Conservation (phyloP, 2,888 invertebrate species). For the Pammene aurita region DNA sequence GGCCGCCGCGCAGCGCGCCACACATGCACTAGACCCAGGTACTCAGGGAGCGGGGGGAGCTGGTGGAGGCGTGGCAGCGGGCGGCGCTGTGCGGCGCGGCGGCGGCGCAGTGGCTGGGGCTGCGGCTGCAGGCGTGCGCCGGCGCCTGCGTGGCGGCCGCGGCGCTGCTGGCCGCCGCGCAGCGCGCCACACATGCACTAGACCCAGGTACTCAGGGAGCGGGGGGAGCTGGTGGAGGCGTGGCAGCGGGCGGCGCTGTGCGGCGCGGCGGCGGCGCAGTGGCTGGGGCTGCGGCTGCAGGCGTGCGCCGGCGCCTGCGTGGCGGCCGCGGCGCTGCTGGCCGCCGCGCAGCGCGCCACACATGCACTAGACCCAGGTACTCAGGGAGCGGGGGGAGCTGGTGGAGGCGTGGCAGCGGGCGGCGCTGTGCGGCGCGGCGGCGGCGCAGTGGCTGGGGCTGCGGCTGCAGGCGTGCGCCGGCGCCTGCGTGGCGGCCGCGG, state of each 20-base stretch:
- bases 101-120: conserved; percentile 93
- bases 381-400: too few relatives aligned
- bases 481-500: too few relatives aligned
- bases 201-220: background rate
- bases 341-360: background rate
- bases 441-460: conserved; percentile 44
- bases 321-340: background rate
- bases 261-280: conserved; percentile 91
- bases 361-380: conserved; percentile 21
- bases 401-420: conserved; percentile 83
- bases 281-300: conserved; percentile 94
- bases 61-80: background rate
- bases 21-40: background rate
- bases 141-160: conserved; percentile 85
- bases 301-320: conserved; percentile 89
- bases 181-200: background rate
- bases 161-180: background rate
- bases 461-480: too few relatives aligned
- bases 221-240: background rate
- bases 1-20: background rate
- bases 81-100: conserved; percentile 91
- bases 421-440: conserved; percentile 85
- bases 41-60: background rate
- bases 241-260: conserved; percentile 85
- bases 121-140: conserved; percentile 91